Conservation (phyloP, 2,797 vertebrate species). For the Lutjanus argentimaculatus region DNA sequence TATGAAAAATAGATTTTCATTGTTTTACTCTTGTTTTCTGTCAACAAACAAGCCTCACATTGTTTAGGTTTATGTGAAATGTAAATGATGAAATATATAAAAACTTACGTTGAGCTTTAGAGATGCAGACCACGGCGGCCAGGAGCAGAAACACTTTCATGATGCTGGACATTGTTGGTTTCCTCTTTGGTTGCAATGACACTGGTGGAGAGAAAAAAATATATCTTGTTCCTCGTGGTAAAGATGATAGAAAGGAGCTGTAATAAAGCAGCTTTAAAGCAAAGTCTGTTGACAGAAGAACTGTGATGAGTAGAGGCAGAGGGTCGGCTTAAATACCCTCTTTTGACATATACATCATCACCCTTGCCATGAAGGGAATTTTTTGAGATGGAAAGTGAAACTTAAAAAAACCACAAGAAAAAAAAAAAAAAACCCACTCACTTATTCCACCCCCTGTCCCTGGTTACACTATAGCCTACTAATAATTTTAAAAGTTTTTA, state of each 20-base stretch:
- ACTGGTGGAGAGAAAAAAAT: background rate
- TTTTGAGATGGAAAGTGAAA: constrained; percentile 74
- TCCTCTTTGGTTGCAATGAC: constrained; percentile 28
- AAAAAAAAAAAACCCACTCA: background rate
- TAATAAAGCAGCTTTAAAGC: background rate
- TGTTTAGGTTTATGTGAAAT: background rate
- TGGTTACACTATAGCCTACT: background rate
- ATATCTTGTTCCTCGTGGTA: background rate
- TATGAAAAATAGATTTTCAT: background rate
- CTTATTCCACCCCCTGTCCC: background rate
- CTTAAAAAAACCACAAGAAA: constrained; percentile 10
- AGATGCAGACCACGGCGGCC: constrained; percentile 55
- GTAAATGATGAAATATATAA: background rate
- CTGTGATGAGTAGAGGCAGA: constrained; percentile 21
- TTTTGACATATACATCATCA: constrained; percentile 11
- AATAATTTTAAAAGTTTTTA: background rate
- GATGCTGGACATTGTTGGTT: constrained; percentile 66
- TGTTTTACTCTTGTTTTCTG: background rate
- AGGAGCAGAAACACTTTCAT: constrained; percentile 74
- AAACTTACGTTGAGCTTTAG: constrained; percentile 73
- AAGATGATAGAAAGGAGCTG: constrained; percentile 1
- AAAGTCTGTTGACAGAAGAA: constrained; percentile 10
- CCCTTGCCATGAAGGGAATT: constrained; percentile 55
- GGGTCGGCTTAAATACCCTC: constrained; percentile 58
- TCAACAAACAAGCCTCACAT: background rate